Evolutionary conservation across 1,140 invertebrate species (phyloP).

Genomic region (Antheraea mylitta): DNA sequence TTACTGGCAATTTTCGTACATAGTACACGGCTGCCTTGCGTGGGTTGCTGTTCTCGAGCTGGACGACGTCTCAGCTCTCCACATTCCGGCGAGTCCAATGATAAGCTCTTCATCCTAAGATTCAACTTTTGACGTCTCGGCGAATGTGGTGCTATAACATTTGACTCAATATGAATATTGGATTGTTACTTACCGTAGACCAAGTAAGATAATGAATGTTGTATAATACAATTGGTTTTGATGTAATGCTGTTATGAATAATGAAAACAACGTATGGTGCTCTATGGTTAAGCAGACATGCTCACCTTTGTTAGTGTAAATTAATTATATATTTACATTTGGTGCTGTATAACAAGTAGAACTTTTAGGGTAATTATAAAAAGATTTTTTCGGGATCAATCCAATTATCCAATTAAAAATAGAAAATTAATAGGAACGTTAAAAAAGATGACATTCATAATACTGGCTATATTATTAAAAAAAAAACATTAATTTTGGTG

Average conservation of each 20-base stretch:
- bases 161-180: conserved; percentile 54
- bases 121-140: conserved; percentile 97
- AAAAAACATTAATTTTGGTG: not conserved
- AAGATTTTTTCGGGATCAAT: not conserved
- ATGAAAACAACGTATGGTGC: not conserved
- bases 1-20: conserved; percentile 64
- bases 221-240: not conserved
- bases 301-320: not conserved
- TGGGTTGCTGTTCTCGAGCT: conserved; percentile 47
- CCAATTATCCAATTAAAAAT: not conserved
- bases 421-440: not conserved
- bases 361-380: not conserved
- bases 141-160: conserved; percentile 93
- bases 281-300: not conserved
- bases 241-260: not conserved
- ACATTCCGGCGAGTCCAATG: conserved; percentile 96
- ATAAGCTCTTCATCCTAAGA: conserved; percentile 98
- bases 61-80: conserved; percentile 90
- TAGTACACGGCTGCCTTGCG: conserved; percentile 71
- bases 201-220: not conserved
- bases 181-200: conserved; percentile 31
- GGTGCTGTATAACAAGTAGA: not conserved
- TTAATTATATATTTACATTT: not conserved
- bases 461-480: not conserved
- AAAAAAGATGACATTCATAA: not conserved